These are phyloP conservation scores for Pitta sordida DNA, from an alignment of 2,113 vertebrate genomes.

Conservation along the genomic window DNA sequence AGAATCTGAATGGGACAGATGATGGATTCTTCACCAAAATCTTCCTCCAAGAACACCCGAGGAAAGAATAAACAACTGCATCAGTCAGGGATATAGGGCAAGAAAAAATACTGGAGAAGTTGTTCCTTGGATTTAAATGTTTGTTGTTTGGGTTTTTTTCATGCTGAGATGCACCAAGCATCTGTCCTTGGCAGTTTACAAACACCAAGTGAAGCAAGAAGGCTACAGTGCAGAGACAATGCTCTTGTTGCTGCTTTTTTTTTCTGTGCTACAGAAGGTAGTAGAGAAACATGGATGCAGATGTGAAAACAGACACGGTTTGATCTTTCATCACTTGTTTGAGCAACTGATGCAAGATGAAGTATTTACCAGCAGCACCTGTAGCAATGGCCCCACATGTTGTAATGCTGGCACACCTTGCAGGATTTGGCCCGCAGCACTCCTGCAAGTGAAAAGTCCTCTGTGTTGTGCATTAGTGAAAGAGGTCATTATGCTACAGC, in stretches of 20 bases:
- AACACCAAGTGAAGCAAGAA: neutral
- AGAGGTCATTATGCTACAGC: conserved; percentile 14
- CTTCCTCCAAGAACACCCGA: neutral
- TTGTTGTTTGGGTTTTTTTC: neutral
- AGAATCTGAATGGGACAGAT: neutral
- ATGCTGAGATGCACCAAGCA: neutral
- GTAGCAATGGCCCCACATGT: neutral
- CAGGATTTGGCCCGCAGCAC: neutral
- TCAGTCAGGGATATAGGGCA: neutral
- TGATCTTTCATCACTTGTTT: conserved; percentile 14
- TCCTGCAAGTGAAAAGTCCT: conserved; percentile 2
- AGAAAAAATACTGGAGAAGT: neutral
- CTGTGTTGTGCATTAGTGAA: conserved; percentile 5
- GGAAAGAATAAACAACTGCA: neutral
- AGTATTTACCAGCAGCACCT: conserved; percentile 38
- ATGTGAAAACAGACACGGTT: neutral
- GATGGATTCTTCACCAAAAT: neutral
- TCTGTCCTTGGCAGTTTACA: neutral
- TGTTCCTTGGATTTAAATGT: neutral
- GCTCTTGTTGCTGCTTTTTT: neutral
- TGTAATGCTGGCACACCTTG: conserved; percentile 47
- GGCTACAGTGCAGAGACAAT: neutral
- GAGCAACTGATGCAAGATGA: conserved; percentile 9
- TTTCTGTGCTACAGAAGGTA: neutral
- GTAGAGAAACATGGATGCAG: neutral